phyloP scores from a whole-genome alignment of 2,113 vertebrate species.

The Grus americana region DNA sequence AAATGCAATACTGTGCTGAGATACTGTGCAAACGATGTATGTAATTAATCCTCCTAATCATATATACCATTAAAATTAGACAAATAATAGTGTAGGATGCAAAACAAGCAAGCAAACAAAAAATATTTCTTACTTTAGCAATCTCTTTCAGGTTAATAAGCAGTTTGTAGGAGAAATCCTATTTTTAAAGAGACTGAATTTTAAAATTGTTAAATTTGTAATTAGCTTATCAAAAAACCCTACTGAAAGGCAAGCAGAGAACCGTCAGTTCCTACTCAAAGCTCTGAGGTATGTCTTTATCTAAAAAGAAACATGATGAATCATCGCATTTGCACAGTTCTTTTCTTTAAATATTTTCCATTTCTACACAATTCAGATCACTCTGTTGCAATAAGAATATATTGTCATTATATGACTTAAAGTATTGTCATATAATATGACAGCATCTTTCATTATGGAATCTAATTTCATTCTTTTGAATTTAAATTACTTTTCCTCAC shows the following conservation, averaged over 20 bases:
- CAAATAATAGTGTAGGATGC: background rate
- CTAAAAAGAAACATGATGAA: background rate
- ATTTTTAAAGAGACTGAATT: background rate
- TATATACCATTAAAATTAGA: background rate
- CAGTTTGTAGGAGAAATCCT: background rate
- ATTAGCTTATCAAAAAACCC: background rate
- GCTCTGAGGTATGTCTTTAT: background rate
- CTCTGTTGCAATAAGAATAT: background rate
- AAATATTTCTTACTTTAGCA: background rate
- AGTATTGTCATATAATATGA: background rate
- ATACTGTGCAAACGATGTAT: background rate
- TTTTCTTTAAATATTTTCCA: conserved; percentile 6
- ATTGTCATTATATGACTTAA: conserved; percentile 36
- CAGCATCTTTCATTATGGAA: conserved; percentile 34
- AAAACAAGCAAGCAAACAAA: background rate
- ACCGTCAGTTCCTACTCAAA: background rate
- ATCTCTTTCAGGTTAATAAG: background rate
- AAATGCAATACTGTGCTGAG: background rate
- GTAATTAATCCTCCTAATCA: background rate
- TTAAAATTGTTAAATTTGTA: background rate
- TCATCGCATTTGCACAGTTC: background rate
- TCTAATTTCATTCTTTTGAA: conserved; percentile 30
- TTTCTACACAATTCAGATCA: background rate
- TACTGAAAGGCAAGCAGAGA: background rate
- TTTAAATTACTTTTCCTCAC: conserved; percentile 39